phyloP scores from a whole-genome alignment of 2,113 vertebrate species.

The Anas platyrhynchos region DNA sequence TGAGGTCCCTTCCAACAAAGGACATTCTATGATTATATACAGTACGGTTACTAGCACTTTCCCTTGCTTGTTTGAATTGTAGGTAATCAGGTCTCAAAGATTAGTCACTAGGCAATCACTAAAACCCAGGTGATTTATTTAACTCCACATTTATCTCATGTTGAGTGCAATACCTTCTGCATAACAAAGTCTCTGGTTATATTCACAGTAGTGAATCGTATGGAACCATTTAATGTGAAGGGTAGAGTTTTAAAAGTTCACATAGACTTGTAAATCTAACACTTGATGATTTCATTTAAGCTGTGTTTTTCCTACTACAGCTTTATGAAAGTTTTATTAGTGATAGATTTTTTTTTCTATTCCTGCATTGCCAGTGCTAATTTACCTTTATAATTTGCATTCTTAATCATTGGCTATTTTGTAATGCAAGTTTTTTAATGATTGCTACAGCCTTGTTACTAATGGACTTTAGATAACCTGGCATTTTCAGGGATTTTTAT shows the following conservation, averaged over 20 bases:
- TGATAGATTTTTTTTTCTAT: not conserved
- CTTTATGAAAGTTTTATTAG: not conserved
- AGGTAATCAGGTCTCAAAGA: not conserved
- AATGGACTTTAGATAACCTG: constrained; percentile 14
- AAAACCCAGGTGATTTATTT: constrained; percentile 9
- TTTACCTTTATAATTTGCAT: constrained; percentile 22
- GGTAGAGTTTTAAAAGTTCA: not conserved
- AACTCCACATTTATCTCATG: not conserved
- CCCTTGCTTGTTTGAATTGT: not conserved
- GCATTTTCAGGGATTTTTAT: not conserved
- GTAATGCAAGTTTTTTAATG: not conserved
- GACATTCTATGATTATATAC: no score
- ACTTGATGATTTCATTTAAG: not conserved
- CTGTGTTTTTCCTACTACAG: not conserved
- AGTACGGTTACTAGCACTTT: not conserved
- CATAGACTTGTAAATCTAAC: not conserved
- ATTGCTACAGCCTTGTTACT: not conserved
- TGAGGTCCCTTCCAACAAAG: no score
- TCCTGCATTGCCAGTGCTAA: not conserved
- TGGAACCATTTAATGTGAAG: not conserved
- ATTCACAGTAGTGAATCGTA: not conserved
- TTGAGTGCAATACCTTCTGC: not conserved
- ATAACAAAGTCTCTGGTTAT: not conserved
- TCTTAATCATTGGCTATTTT: not conserved
- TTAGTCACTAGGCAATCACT: not conserved